Conservation (phyloP, 2,113 vertebrate genomes). For the Telmatochromis sp. region DNA sequence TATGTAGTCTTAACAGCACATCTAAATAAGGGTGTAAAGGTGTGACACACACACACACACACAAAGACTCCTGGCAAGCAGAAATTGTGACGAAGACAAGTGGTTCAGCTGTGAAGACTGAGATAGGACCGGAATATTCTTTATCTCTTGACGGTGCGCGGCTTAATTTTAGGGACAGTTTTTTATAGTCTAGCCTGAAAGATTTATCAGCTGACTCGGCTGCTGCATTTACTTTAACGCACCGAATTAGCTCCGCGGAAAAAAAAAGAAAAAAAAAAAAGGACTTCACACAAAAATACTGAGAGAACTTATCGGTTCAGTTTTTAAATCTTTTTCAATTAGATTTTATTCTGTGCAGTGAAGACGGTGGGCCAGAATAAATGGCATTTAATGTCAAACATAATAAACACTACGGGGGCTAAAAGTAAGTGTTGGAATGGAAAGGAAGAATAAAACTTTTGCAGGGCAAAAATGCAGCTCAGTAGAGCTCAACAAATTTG, state of each 20-base stretch:
- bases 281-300: background rate
- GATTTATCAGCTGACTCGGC: conserved; percentile 26
- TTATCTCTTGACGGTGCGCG: conserved; percentile 14
- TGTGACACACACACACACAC: background rate
- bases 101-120: conserved; percentile 4
- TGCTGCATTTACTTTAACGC: conserved; percentile 6
- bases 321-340: conserved; percentile 32
- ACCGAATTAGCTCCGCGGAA: background rate
- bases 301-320: background rate
- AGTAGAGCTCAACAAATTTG: conserved; percentile 53
- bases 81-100: background rate
- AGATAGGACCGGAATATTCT: conserved; percentile 26
- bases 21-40: background rate
- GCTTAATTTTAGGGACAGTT: conserved; percentile 46
- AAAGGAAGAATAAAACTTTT: conserved; percentile 52
- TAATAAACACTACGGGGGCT: background rate
- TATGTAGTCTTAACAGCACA: background rate
- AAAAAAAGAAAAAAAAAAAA: background rate
- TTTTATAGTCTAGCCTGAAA: conserved; percentile 40
- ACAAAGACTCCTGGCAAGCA: background rate
- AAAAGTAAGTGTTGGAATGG: conserved; percentile 2
- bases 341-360: background rate
- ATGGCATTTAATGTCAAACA: conserved; percentile 22
- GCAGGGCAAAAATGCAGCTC: conserved; percentile 35
- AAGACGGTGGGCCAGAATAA: conserved; percentile 1